A percentile compares a stretch with the other conserved stretches of the same genome.
Conservation (phyloP, 1,140 invertebrate genomes). For the Telenomus remus region DNA sequence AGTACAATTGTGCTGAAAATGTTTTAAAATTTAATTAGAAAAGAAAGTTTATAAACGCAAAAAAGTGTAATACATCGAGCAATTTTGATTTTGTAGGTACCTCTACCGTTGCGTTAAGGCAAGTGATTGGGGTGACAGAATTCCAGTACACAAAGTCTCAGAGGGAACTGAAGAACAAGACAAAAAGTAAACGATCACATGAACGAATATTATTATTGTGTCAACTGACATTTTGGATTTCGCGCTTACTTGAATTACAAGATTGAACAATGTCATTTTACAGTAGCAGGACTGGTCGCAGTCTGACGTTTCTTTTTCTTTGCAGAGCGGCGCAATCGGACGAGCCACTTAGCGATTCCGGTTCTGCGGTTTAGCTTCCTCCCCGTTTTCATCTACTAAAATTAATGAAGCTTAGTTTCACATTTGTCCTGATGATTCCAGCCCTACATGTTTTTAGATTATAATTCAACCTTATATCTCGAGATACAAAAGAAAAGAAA, state of each 20-base stretch:
- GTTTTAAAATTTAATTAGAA: neutral
- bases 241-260: conserved; percentile 51
- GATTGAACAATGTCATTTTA: conserved; percentile 47
- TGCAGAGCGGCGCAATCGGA: conserved; percentile 29
- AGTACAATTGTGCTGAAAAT: neutral
- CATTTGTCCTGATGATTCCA: conserved; percentile 19
- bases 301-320: conserved; percentile 35
- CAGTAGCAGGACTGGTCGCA: conserved; percentile 8
- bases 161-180: conserved; percentile 47
- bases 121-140: conserved; percentile 83
- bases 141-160: conserved; percentile 76
- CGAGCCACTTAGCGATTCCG: conserved; percentile 25
- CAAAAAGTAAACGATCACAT: conserved; percentile 45
- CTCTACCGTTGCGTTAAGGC: conserved; percentile 82
- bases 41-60: neutral
- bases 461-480: neutral
- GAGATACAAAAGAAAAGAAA: neutral
- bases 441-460: neutral
- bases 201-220: conserved; percentile 34
- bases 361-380: conserved; percentile 22
- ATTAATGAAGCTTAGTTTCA: conserved; percentile 48
- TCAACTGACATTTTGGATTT: conserved; percentile 26
- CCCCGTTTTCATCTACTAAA: conserved; percentile 38
- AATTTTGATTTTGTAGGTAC: conserved; percentile 69
- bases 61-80: conserved; percentile 1